A percentile compares a stretch with the other conserved stretches of the same genome.
Evolutionary conservation across 1,140 invertebrate species (phyloP).

Genomic region (Tribolium castaneum): DNA sequence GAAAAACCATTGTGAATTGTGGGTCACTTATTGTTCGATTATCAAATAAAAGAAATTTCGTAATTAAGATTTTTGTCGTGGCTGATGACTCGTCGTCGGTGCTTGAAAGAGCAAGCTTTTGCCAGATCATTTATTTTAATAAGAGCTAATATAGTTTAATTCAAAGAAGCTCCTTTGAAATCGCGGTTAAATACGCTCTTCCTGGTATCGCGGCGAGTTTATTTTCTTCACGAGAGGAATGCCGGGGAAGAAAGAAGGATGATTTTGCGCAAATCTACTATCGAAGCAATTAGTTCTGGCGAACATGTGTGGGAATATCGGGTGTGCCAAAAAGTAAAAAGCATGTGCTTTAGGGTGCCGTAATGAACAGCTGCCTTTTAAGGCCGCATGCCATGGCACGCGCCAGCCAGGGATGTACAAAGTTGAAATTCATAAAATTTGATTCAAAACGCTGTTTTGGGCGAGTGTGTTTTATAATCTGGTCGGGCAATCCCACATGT

Average conservation of each 20-base stretch:
- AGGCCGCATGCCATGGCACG: constrained; percentile 20
- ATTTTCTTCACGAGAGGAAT: background rate
- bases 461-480: background rate
- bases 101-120: background rate
- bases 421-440: too few relatives aligned
- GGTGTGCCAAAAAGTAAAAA: constrained; percentile 21
- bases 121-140: constrained; percentile 27
- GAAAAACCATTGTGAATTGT: background rate
- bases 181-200: background rate
- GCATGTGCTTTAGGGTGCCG: constrained; percentile 21
- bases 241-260: too few relatives aligned
- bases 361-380: constrained; percentile 5
- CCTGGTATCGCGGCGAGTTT: background rate
- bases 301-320: constrained; percentile 24
- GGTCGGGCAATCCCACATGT: background rate
- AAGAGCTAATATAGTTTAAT: constrained; percentile 4
- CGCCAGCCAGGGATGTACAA: constrained; percentile 2
- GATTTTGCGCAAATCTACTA: background rate
- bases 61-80: constrained; percentile 14
- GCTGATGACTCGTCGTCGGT: background rate
- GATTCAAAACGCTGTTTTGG: too few relatives aligned
- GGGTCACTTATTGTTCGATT: background rate
- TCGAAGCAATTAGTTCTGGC: constrained; percentile 7
- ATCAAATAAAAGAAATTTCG: background rate
- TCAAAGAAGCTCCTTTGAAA: background rate